Evolutionary conservation across 2,113 vertebrate species (phyloP).

Genomic region (Stigmatopora argus): DNA sequence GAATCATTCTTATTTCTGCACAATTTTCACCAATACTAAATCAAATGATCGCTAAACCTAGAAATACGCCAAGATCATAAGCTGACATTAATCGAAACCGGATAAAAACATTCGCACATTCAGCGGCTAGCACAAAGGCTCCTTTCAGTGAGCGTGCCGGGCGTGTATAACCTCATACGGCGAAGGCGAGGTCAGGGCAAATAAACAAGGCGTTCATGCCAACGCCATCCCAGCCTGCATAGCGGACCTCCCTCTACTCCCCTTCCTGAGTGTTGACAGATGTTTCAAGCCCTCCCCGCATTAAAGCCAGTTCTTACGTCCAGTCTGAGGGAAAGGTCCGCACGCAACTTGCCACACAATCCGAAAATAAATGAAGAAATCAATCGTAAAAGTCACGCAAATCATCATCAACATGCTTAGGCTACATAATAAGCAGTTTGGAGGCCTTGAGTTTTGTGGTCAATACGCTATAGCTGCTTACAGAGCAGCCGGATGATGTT

Average conservation of each 20-base stretch:
- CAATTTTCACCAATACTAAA: too few relatives aligned
- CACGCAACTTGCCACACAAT: conserved; percentile 7
- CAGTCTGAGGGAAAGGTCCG: conserved; percentile 11
- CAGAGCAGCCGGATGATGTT: too few relatives aligned
- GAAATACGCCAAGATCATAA: too few relatives aligned
- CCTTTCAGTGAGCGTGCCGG: conserved; percentile 87
- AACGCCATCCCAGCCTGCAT: conserved; percentile 75
- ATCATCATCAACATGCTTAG: conserved; percentile 2
- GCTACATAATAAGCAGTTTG: conserved; percentile 34
- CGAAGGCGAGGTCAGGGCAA: conserved; percentile 88
- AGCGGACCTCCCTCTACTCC: conserved; percentile 62
- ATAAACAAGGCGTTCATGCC: conserved; percentile 89
- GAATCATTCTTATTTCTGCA: too few relatives aligned
- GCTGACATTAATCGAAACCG: too few relatives aligned
- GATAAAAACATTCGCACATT: conserved; percentile 95
- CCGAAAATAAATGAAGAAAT: conserved; percentile 3
- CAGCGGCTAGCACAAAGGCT: conserved; percentile 90
- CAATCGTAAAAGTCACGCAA: conserved; percentile 15
- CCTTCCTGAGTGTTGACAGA: conserved; percentile 89
- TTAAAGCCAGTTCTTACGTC: conserved; percentile 25
- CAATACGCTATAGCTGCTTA: conserved; percentile 18
- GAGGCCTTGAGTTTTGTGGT: conserved; percentile 21
- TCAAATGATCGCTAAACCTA: too few relatives aligned
- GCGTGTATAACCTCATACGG: conserved; percentile 69
- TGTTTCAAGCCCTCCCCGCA: conserved; percentile 81